phyloP scores from a whole-genome alignment of 1,140 invertebrate species.

The Orius laevigatus region DNA sequence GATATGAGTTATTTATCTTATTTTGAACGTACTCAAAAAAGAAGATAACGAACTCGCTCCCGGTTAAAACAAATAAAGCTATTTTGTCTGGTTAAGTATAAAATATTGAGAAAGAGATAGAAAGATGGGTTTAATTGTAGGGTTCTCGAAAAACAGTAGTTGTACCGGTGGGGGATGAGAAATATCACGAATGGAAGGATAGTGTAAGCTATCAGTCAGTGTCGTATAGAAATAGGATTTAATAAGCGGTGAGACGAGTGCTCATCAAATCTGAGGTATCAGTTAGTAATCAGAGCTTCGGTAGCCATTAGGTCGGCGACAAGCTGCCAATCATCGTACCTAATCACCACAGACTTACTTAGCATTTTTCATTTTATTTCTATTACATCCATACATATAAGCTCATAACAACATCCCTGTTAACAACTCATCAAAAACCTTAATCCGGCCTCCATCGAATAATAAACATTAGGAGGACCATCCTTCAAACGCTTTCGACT shows the following conservation, averaged over 20 bases:
- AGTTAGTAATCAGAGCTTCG: conserved; percentile 7
- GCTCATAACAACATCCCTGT: background rate
- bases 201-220: conserved; percentile 4
- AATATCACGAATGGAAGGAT: conserved; percentile 3
- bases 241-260: background rate
- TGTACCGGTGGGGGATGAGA: background rate
- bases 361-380: conserved; percentile 9
- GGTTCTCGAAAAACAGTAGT: too few species aligned
- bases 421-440: too few species aligned
- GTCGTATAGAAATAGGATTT: conserved; percentile 7
- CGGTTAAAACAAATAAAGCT: too few species aligned
- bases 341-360: conserved; percentile 6
- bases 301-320: conserved; percentile 1
- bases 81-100: too few species aligned
- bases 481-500: too few species aligned
- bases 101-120: too few species aligned
- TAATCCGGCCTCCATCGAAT: too few species aligned
- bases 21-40: too few species aligned
- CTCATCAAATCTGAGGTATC: conserved; percentile 5
- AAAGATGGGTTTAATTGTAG: too few species aligned
- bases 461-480: too few species aligned
- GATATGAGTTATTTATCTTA: too few species aligned
- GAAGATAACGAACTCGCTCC: too few species aligned
- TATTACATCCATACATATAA: conserved; percentile 6
- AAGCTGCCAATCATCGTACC: conserved; percentile 5